Conservation (phyloP, 1,140 invertebrate species). For the Hormaphis cornu region DNA sequence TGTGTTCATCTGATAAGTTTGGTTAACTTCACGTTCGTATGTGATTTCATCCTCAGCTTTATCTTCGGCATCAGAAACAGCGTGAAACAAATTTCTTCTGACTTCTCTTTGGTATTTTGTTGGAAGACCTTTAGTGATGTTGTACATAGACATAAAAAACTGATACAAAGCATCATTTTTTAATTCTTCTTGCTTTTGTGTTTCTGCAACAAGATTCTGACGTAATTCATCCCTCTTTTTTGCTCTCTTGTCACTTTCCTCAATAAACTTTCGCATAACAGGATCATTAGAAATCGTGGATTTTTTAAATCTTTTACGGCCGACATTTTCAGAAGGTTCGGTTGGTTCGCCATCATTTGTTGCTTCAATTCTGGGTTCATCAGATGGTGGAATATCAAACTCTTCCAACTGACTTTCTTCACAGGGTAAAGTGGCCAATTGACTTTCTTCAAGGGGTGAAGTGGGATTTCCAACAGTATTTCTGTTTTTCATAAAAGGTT, state of each 20-base stretch:
- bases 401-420: not conserved
- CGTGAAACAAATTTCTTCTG: not conserved
- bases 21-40: not conserved
- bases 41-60: not conserved
- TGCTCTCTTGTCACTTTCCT: not conserved
- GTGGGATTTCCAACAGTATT: slow-evolving; percentile 3
- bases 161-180: slow-evolving; percentile 5
- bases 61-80: slow-evolving; percentile 2
- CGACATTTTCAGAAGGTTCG: not conserved
- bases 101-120: not conserved
- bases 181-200: not conserved
- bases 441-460: not conserved
- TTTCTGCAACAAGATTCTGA: not conserved
- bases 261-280: not conserved
- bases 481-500: not conserved
- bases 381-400: not conserved
- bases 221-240: not conserved
- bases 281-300: not conserved
- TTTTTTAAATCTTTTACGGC: not conserved
- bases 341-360: slow-evolving; percentile 2
- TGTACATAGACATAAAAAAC: slow-evolving; percentile 12
- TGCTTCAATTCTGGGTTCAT: not conserved
- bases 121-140: not conserved
- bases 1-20: not conserved
- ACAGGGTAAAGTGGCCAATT: not conserved